These are phyloP conservation scores for Myzus persicae DNA, from an alignment of 1,140 invertebrate genomes.

Conservation along the genomic window DNA sequence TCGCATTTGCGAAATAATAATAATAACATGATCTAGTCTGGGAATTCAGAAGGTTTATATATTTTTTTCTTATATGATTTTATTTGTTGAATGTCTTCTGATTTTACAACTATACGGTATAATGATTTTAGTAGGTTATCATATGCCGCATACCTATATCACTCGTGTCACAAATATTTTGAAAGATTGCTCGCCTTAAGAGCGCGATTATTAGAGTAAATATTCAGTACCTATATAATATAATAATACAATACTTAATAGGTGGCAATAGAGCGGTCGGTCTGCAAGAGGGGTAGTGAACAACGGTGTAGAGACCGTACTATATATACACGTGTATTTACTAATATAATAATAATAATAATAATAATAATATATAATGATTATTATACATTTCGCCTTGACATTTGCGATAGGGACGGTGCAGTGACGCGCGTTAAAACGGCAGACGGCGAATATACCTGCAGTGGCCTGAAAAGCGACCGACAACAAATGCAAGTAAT, in stretches of 20 bases:
- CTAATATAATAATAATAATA: no score
- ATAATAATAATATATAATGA: background rate
- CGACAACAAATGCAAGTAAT: background rate
- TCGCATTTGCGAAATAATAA: background rate
- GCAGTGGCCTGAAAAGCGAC: background rate
- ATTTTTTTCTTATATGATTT: background rate
- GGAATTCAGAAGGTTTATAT: background rate
- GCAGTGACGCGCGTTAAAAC: background rate
- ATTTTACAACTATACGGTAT: background rate
- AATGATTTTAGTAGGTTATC: background rate
- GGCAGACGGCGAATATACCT: no score
- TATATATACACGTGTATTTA: background rate
- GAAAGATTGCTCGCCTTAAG: background rate
- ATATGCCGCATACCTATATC: no score
- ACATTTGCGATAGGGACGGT: background rate
- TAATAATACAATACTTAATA: background rate
- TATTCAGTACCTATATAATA: background rate
- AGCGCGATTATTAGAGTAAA: background rate
- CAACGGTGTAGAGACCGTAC: background rate
- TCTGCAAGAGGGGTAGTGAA: background rate
- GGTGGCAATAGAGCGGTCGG: background rate
- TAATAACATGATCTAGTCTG: background rate
- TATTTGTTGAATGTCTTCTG: background rate
- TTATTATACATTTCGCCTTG: slow-evolving; percentile 16
- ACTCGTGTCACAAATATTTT: background rate